Evolutionary conservation across 2,797 vertebrate genomes (phyloP).

Genomic region (Tolypeutes matacus): DNA sequence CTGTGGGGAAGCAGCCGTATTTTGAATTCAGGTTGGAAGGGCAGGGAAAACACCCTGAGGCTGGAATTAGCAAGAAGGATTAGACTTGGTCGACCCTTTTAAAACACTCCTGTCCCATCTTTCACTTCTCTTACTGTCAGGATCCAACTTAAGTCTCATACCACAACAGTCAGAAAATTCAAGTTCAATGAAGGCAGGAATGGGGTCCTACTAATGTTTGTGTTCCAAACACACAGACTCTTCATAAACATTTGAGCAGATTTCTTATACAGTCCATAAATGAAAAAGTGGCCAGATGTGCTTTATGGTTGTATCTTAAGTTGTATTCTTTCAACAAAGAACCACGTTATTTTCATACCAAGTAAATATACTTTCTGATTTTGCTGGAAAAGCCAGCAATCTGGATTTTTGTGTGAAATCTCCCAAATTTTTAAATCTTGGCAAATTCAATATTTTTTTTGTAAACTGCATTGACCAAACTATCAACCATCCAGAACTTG

Average conservation of each 20-base stretch:
- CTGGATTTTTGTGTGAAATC: neutral
- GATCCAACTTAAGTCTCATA: neutral
- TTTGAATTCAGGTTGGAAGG: slow-evolving; percentile 56
- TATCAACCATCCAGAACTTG: slow-evolving; percentile 36
- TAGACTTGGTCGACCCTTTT: neutral
- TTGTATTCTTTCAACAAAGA: slow-evolving; percentile 39
- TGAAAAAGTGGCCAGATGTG: slow-evolving; percentile 24
- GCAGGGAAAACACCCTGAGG: neutral
- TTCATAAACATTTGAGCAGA: slow-evolving; percentile 8
- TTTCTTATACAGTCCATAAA: slow-evolving; percentile 23
- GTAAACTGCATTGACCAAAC: neutral
- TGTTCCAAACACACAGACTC: neutral
- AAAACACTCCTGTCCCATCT: neutral
- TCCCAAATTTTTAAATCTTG: neutral
- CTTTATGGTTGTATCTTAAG: slow-evolving; percentile 27
- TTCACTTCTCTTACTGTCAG: neutral
- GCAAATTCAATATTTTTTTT: neutral
- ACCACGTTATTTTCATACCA: slow-evolving; percentile 45
- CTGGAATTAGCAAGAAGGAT: neutral
- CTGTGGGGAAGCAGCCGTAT: neutral
- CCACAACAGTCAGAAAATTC: neutral
- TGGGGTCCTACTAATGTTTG: neutral
- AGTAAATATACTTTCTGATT: neutral
- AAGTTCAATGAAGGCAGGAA: neutral
- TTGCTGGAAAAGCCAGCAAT: neutral